Evolutionary conservation across 2,797 vertebrate species (phyloP).

Genomic region (Hydrocynus forskahlii): DNA sequence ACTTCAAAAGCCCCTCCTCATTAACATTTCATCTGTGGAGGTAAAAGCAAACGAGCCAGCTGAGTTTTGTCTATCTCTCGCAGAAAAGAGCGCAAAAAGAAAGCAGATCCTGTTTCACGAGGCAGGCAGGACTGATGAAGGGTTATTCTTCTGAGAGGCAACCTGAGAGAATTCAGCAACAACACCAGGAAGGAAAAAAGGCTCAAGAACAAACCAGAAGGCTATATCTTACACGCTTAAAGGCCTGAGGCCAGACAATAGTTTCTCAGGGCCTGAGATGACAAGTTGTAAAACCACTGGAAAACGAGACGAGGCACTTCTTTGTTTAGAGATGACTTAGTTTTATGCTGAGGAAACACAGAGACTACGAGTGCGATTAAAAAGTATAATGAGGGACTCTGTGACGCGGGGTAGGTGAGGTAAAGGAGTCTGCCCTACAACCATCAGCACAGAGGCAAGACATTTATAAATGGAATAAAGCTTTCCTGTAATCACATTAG

Average conservation of each 20-base stretch:
- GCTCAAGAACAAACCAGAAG: conserved; percentile 43
- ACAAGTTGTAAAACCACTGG: neutral
- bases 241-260: conserved; percentile 64
- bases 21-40: conserved; percentile 41
- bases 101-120: neutral
- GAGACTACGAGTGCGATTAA: neutral
- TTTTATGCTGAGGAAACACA: neutral
- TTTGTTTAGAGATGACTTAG: neutral
- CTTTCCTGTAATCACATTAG: neutral
- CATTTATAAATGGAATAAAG: neutral
- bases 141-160: conserved; percentile 45
- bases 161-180: conserved; percentile 58
- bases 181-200: conserved; percentile 73
- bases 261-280: neutral
- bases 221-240: conserved; percentile 10
- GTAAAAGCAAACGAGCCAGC: conserved; percentile 5
- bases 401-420: neutral
- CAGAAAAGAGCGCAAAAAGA: neutral
- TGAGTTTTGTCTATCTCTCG: neutral
- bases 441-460: neutral
- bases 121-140: neutral
- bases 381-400: neutral
- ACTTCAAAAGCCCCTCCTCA: conserved; percentile 34
- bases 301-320: neutral
- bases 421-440: neutral